A percentile compares a stretch with the other conserved stretches of the same genome.
Evolutionary conservation across 2,888 invertebrate genomes (phyloP).

Genomic region (Vanessa cardui): DNA sequence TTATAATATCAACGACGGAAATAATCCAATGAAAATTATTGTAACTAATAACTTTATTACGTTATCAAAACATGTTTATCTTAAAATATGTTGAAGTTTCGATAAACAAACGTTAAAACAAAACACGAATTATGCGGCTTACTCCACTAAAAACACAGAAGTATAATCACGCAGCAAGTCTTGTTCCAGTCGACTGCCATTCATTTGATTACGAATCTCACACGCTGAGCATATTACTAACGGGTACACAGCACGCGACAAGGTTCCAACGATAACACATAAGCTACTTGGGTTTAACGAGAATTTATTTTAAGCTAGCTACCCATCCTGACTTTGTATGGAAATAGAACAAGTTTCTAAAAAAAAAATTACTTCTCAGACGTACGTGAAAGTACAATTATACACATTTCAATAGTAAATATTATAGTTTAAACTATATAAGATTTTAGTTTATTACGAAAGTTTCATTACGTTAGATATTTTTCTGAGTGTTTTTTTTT

Average conservation of each 20-base stretch:
- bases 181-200: conserved; percentile 27
- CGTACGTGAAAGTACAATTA: too few species aligned
- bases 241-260: conserved; percentile 30
- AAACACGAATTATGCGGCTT: conserved; percentile 4
- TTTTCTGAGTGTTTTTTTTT: too few species aligned
- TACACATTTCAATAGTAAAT: too few species aligned
- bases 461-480: too few species aligned
- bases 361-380: too few species aligned
- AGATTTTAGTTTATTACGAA: too few species aligned
- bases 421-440: too few species aligned
- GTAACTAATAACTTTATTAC: not conserved
- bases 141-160: conserved; percentile 8
- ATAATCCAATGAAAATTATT: not conserved
- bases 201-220: conserved; percentile 30
- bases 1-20: not conserved
- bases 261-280: conserved; percentile 21
- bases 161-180: conserved; percentile 16
- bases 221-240: conserved; percentile 24
- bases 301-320: not conserved
- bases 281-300: conserved; percentile 3
- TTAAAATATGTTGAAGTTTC: not conserved
- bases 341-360: too few species aligned
- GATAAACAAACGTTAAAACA: conserved; percentile 3
- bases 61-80: not conserved
- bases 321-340: too few species aligned